Conservation (phyloP, 2,888 invertebrate species). For the Epicampocera succincta region DNA sequence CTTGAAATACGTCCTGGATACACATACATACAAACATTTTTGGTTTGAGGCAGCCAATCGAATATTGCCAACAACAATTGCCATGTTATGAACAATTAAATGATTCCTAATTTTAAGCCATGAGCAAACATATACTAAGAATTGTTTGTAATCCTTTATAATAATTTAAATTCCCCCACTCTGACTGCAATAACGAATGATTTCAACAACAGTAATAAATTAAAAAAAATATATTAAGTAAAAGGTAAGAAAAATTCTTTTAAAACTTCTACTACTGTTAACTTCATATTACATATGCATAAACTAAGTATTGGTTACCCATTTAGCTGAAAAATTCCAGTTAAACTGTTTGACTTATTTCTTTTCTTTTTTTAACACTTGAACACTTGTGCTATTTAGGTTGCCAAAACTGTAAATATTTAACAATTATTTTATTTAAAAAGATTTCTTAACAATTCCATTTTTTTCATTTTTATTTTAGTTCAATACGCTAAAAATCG, state of each 20-base stretch:
- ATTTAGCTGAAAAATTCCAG: conserved; percentile 20
- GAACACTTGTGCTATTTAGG: conserved; percentile 22
- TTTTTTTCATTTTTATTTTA: conserved; percentile 41
- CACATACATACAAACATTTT: conserved; percentile 16
- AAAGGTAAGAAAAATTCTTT: conserved; percentile 43
- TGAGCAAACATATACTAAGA: conserved; percentile 23
- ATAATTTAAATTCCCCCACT: conserved; percentile 27
- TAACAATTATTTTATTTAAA: conserved; percentile 1
- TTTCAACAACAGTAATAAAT: conserved; percentile 40
- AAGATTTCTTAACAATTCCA: conserved; percentile 36
- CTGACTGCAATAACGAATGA: conserved; percentile 42
- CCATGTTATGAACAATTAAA: conserved; percentile 50
- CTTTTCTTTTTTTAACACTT: no score
- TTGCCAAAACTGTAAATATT: conserved; percentile 32
- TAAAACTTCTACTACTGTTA: conserved; percentile 2
- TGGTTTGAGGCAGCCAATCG: conserved; percentile 14
- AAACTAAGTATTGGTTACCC: conserved; percentile 17
- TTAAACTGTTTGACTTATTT: background rate
- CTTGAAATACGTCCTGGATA: conserved; percentile 41
- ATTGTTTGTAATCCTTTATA: conserved; percentile 19
- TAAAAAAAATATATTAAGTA: conserved; percentile 32
- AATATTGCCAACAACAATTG: conserved; percentile 42
- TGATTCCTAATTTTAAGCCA: conserved; percentile 57
- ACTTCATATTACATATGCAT: conserved; percentile 4
- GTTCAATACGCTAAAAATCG: conserved; percentile 17